Conservation (phyloP, 1,140 invertebrate species). For the Telenomus remus region DNA sequence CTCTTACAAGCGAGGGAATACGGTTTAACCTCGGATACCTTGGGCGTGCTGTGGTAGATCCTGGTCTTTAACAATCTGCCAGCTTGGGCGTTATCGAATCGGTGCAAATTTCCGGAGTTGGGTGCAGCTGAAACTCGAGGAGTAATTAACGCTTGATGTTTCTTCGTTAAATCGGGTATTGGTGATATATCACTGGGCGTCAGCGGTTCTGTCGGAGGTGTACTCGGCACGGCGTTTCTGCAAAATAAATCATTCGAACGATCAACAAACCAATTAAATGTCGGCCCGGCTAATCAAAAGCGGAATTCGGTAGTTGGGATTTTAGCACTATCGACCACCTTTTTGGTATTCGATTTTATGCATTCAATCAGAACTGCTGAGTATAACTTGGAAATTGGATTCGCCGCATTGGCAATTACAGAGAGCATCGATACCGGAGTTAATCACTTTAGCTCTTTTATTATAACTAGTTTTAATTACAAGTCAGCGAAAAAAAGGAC, state of each 20-base stretch:
- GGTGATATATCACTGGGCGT: constrained; percentile 36
- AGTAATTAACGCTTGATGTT: constrained; percentile 21
- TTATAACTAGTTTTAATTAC: no score
- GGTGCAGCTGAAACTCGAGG: constrained; percentile 6
- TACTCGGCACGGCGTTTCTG: constrained; percentile 16
- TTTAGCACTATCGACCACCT: background rate
- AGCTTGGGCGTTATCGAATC: constrained; percentile 2
- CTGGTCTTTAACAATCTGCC: constrained; percentile 17
- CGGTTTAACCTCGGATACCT: constrained; percentile 15
- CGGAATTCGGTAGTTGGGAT: background rate
- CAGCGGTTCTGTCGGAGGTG: constrained; percentile 4
- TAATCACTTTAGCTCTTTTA: no score
- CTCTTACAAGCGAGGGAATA: background rate
- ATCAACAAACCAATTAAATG: constrained; percentile 13
- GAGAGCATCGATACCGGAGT: no score
- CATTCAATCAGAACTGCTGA: no score
- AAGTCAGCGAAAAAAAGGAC: no score
- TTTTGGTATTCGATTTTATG: no score
- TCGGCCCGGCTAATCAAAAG: constrained; percentile 12
- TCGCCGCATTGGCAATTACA: no score
- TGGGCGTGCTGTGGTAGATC: constrained; percentile 55
- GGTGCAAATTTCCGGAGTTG: background rate
- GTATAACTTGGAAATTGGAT: no score
- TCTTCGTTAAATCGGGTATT: constrained; percentile 29
- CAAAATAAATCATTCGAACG: constrained; percentile 20